Conservation (phyloP, 2,113 vertebrate genomes). For the Vicugna pacos region DNA sequence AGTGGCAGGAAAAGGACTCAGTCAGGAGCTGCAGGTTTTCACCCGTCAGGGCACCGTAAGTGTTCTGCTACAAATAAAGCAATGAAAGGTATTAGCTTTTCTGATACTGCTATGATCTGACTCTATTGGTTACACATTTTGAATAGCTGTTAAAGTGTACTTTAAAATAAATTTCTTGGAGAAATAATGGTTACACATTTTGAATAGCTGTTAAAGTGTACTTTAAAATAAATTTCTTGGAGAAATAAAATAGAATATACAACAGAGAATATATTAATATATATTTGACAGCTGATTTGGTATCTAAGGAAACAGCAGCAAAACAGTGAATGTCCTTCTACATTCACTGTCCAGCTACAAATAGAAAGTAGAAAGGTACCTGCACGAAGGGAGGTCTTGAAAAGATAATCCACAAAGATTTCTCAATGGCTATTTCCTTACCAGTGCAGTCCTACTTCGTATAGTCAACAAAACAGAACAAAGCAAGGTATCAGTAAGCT, state of each 20-base stretch:
- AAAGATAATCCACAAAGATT: conserved; percentile 55
- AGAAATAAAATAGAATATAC: conserved; percentile 32
- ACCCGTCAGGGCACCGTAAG: not conserved
- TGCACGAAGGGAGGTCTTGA: not conserved
- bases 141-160: conserved; percentile 7
- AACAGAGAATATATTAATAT: conserved; percentile 39
- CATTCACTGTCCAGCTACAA: conserved; percentile 19
- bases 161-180: conserved; percentile 38
- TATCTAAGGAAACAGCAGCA: conserved; percentile 23
- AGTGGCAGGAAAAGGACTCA: conserved; percentile 24
- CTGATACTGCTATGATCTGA: conserved; percentile 2
- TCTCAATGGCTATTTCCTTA: conserved; percentile 47
- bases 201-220: conserved; percentile 18
- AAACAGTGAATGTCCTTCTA: not conserved
- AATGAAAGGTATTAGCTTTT: not conserved
- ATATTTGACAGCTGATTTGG: not conserved
- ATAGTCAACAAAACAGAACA: conserved; percentile 34
- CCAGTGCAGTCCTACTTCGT: not conserved
- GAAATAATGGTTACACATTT: not conserved
- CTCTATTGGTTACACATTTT: not conserved
- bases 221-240: conserved; percentile 36
- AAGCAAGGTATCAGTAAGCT: not conserved
- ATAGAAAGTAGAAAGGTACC: not conserved
- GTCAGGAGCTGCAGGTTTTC: not conserved
- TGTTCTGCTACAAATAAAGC: conserved; percentile 46